A percentile compares a stretch with the other conserved stretches of the same genome.
These are phyloP conservation scores for Ibycter americanus DNA, from an alignment of 2,797 vertebrate species.

Conservation along the genomic window DNA sequence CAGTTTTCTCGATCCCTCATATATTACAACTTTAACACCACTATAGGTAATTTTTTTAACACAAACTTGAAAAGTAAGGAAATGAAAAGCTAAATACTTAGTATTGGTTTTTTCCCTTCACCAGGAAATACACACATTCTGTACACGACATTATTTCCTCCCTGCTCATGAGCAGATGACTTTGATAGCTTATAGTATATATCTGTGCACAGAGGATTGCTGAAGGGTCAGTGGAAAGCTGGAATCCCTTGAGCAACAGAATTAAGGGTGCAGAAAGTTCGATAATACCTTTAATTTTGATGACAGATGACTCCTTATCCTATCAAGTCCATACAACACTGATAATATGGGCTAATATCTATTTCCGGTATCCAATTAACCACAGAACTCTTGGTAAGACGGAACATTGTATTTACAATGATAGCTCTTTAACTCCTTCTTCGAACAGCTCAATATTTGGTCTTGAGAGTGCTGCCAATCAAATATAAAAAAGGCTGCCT, in stretches of 20 bases:
- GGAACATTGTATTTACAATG: slow-evolving; percentile 41
- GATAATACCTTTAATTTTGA: not conserved
- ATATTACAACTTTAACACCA: not conserved
- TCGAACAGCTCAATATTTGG: slow-evolving; percentile 49
- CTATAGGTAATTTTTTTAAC: not conserved
- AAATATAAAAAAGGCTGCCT: slow-evolving; percentile 33
- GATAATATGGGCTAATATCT: slow-evolving; percentile 16
- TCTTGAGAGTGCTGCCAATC: slow-evolving; percentile 46
- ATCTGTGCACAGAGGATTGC: not conserved
- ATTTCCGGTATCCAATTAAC: slow-evolving; percentile 15
- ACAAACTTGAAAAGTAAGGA: not conserved
- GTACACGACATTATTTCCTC: not conserved
- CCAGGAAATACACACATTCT: not conserved
- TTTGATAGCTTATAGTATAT: not conserved
- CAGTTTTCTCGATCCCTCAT: not conserved
- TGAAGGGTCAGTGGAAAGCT: not conserved
- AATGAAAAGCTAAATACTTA: not conserved
- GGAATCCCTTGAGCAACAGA: not conserved
- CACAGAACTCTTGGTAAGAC: slow-evolving; percentile 15
- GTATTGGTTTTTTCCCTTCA: not conserved
- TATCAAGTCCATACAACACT: not conserved
- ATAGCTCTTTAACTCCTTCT: slow-evolving; percentile 45
- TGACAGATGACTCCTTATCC: not conserved
- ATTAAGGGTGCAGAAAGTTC: not conserved
- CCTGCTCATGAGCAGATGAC: not conserved